A percentile compares a stretch with the other conserved stretches of the same genome.
Conservation (phyloP, 2,888 invertebrate genomes). For the Polyommatus icarus region DNA sequence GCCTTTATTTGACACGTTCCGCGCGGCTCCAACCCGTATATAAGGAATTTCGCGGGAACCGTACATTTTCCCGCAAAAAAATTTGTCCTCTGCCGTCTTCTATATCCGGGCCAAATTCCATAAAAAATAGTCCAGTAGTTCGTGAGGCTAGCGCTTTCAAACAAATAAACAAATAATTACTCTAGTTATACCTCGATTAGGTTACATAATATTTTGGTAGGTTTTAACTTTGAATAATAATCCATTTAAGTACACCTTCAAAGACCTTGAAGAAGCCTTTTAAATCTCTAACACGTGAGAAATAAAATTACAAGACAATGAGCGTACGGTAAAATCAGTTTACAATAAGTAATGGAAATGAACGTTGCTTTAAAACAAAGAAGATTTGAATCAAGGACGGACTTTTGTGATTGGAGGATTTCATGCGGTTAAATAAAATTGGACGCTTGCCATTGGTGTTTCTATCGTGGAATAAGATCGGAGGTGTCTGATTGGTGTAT, state of each 20-base stretch:
- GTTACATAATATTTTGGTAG: neutral
- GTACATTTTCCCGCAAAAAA: neutral
- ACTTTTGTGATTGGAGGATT: neutral
- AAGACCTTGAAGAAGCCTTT: conserved; percentile 5
- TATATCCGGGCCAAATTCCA: neutral
- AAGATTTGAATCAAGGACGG: neutral
- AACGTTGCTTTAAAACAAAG: neutral
- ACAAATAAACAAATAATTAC: neutral
- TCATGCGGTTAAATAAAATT: neutral
- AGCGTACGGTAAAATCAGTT: neutral
- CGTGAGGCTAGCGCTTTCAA: neutral
- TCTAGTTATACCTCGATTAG: neutral
- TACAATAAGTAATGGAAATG: conserved; percentile 6
- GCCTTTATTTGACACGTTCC: neutral
- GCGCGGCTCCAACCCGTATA: too few species aligned
- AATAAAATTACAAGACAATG: neutral
- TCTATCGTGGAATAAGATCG: conserved; percentile 15
- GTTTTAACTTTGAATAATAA: conserved; percentile 3
- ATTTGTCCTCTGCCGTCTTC: neutral
- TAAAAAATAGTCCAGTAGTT: neutral
- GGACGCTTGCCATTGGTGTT: neutral
- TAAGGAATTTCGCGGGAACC: neutral
- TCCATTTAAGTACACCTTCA: neutral
- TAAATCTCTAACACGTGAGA: conserved; percentile 6
- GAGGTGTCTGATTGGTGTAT: conserved; percentile 33